A percentile compares a stretch with the other conserved stretches of the same genome.
Conservation (phyloP, 2,113 vertebrate species). For the Leucoraja erinaceus region DNA sequence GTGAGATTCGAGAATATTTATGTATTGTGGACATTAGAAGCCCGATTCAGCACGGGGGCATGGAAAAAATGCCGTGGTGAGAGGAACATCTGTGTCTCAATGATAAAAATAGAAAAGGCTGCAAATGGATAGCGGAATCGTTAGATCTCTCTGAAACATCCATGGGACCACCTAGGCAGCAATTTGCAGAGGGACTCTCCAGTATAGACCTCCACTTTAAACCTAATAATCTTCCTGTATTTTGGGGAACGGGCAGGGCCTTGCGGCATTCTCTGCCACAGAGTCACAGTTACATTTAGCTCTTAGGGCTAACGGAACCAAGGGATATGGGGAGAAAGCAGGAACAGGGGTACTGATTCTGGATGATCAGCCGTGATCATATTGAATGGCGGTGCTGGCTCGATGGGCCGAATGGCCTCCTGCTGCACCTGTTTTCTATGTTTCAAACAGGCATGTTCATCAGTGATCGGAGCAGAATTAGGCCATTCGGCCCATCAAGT, state of each 20-base stretch:
- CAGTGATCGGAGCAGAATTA: no score
- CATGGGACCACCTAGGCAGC: neutral
- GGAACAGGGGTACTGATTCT: no score
- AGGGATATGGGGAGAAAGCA: no score
- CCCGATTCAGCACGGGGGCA: neutral
- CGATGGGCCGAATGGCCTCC: no score
- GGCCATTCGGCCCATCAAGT: no score
- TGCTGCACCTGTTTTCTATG: no score
- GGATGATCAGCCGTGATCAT: no score
- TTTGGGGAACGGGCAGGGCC: neutral
- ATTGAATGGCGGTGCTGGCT: no score
- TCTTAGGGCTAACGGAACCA: no score
- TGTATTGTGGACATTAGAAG: neutral
- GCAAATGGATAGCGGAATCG: neutral
- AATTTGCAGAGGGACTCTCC: neutral
- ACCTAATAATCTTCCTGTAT: neutral
- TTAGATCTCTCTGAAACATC: neutral
- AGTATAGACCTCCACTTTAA: neutral
- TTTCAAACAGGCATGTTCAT: no score
- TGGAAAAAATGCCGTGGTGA: neutral
- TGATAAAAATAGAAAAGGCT: slow-evolving; percentile 19
- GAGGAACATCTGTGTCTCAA: neutral
- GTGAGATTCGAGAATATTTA: slow-evolving; percentile 20
- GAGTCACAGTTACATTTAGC: no score
- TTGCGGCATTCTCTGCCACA: no score